Evolutionary conservation across 2,113 vertebrate species (phyloP).

Genomic region (Egretta garzetta): DNA sequence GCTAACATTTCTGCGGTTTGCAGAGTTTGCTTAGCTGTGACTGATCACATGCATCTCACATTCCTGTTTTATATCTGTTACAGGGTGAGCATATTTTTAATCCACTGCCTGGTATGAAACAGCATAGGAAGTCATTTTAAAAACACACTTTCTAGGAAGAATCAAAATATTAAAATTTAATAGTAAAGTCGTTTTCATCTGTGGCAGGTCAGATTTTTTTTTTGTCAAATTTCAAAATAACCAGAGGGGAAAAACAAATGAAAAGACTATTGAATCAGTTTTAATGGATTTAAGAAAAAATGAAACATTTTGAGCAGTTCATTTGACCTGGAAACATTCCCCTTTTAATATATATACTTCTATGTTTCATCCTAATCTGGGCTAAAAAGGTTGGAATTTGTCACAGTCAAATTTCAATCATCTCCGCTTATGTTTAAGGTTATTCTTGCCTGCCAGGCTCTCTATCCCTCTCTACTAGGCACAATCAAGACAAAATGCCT

Average conservation of each 20-base stretch:
- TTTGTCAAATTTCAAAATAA: not conserved
- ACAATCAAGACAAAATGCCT: not conserved
- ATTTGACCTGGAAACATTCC: slow-evolving; percentile 7
- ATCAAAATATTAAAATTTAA: slow-evolving; percentile 3
- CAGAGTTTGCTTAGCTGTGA: not conserved
- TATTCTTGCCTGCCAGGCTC: not conserved
- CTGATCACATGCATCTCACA: not conserved
- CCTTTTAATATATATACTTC: not conserved
- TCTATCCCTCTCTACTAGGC: not conserved
- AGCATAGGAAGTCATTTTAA: not conserved
- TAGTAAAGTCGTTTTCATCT: not conserved
- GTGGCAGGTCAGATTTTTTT: not conserved
- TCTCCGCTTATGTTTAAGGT: not conserved
- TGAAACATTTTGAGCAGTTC: slow-evolving; percentile 5
- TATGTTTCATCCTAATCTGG: not conserved
- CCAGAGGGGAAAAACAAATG: not conserved
- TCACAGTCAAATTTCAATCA: slow-evolving; percentile 8
- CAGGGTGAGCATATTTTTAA: not conserved
- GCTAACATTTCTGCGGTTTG: not conserved
- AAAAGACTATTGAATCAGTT: not conserved
- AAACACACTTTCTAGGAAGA: not conserved
- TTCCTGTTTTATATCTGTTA: slow-evolving; percentile 19
- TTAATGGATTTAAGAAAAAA: slow-evolving; percentile 17
- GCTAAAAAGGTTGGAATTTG: not conserved
- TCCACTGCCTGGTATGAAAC: not conserved